phyloP scores from a whole-genome alignment of 1,140 invertebrate genomes.

The Aporrectodea caliginosa region DNA sequence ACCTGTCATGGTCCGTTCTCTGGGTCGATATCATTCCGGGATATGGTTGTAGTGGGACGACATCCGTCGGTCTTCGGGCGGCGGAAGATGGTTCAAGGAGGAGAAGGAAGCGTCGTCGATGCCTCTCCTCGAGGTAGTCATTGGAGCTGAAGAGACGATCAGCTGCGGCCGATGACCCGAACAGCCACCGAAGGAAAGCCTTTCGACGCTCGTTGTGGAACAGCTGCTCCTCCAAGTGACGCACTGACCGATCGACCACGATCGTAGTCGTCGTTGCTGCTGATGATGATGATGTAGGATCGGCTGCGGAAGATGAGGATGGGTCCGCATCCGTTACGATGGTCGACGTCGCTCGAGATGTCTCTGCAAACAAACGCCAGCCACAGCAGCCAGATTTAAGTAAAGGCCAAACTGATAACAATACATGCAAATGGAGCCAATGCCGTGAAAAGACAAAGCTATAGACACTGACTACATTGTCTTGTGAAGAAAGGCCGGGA shows the following conservation, averaged over 20 bases:
- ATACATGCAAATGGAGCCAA: no score
- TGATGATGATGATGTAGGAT: no score
- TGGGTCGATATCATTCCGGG: background rate
- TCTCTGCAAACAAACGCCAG: no score
- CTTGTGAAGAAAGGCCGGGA: no score
- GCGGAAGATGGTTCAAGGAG: background rate
- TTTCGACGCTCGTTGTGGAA: background rate
- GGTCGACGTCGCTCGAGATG: no score
- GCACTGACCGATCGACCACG: background rate
- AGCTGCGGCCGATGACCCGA: background rate
- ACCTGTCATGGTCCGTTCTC: background rate
- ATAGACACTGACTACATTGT: no score
- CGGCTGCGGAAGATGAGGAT: no score
- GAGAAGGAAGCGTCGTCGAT: background rate
- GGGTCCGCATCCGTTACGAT: no score
- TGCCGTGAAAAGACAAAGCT: no score
- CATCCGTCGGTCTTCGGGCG: background rate
- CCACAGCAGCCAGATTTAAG: no score
- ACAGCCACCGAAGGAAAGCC: background rate
- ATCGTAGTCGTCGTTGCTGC: background rate
- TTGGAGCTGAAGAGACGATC: conserved; percentile 1
- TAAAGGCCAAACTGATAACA: no score
- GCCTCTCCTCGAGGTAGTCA: background rate
- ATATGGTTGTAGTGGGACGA: background rate
- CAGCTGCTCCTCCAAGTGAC: background rate